These are phyloP conservation scores for Telmatochromis sp. DNA, from an alignment of 2,113 vertebrate genomes.

Conservation along the genomic window DNA sequence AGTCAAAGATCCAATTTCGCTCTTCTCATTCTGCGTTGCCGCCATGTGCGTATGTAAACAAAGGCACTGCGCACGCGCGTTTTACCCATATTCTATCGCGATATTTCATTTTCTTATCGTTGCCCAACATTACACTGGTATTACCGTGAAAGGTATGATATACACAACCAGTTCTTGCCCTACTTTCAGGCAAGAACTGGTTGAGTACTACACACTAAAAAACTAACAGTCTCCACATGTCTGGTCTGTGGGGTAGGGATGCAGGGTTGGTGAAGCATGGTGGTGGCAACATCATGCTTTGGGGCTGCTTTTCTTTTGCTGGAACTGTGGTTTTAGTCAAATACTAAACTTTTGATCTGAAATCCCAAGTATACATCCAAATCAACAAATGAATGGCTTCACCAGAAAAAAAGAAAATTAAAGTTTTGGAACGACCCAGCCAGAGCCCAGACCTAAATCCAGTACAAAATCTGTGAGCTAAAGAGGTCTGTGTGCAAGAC, in stretches of 20 bases:
- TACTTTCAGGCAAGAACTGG: neutral
- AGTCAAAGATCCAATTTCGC: accelerated
- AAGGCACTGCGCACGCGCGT: accelerated
- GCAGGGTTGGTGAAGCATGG: neutral
- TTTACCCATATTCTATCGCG: neutral
- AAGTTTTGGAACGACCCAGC: neutral
- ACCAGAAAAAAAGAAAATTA: neutral
- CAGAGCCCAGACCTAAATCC: neutral
- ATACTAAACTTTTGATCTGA: accelerated
- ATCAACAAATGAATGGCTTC: neutral
- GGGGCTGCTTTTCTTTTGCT: neutral
- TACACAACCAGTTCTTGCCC: neutral
- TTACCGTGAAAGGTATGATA: accelerated
- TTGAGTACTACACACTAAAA: neutral
- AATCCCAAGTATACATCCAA: neutral
- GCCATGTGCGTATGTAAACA: accelerated
- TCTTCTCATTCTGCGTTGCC: accelerated
- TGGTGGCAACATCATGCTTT: neutral
- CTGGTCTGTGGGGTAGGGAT: neutral
- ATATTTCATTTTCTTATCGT: accelerated
- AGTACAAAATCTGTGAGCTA: neutral
- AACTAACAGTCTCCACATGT: neutral
- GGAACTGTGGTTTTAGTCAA: neutral
- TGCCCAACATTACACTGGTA: accelerated
- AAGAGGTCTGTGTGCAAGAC: neutral